Evolutionary conservation across 2,113 vertebrate genomes (phyloP).

Genomic region (Leuciscus idus): DNA sequence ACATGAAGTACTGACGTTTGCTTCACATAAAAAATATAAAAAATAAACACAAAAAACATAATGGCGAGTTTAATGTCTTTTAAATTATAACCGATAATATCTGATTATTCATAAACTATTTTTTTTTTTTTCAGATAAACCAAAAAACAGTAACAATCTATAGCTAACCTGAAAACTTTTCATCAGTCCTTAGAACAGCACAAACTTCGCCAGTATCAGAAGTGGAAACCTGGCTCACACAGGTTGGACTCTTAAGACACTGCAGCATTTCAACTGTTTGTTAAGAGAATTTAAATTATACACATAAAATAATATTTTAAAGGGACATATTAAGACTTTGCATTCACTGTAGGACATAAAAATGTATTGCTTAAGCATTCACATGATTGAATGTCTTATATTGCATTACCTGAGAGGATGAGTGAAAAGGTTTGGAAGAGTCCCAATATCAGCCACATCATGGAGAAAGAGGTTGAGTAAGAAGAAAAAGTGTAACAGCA

Average conservation of each 20-base stretch:
- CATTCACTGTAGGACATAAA: neutral
- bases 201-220: neutral
- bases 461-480: neutral
- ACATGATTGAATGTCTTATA: neutral
- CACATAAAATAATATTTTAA: neutral
- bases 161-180: neutral
- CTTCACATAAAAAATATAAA: neutral
- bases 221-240: neutral
- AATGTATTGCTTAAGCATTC: neutral
- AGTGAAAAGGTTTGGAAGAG: neutral
- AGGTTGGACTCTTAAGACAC: neutral
- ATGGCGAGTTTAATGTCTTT: neutral
- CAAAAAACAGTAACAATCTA: neutral
- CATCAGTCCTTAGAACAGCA: neutral
- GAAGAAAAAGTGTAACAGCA: neutral
- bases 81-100: too few species aligned
- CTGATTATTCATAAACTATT: too few species aligned
- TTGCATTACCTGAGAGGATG: constrained; percentile 2
- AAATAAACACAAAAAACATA: neutral
- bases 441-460: constrained; percentile 16
- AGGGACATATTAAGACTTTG: neutral
- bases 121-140: too few species aligned
- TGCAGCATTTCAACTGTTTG: constrained; percentile 25
- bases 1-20: neutral
- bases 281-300: neutral